Evolutionary conservation across 2,888 invertebrate genomes (phyloP).

Genomic region (Volucella inflata): DNA sequence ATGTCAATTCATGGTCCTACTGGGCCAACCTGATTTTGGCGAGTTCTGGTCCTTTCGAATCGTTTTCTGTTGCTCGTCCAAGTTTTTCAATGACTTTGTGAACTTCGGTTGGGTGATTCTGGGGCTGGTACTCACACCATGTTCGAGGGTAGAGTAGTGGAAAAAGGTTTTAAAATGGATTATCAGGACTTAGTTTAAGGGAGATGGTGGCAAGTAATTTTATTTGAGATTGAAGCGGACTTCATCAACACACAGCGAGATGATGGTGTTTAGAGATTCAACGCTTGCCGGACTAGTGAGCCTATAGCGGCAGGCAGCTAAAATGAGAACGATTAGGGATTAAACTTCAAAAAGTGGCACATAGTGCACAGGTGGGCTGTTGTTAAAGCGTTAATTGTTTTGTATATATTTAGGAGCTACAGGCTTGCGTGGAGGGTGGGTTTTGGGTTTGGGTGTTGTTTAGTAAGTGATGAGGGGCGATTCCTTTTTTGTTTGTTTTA

Average conservation of each 20-base stretch:
- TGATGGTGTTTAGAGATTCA: conserved; percentile 23
- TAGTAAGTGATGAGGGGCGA: neutral
- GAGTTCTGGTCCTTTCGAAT: neutral
- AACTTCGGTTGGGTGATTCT: neutral
- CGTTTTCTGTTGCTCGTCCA: neutral
- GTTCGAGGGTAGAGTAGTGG: conserved; percentile 36
- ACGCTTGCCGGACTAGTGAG: neutral
- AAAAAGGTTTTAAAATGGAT: conserved; percentile 68
- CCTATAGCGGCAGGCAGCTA: conserved; percentile 1
- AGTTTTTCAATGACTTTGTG: conserved; percentile 22
- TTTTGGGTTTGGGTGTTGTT: neutral
- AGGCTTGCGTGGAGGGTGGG: neutral
- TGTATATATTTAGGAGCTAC: conserved; percentile 26
- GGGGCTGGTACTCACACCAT: neutral
- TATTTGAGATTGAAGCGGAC: conserved; percentile 46
- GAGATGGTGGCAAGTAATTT: conserved; percentile 59
- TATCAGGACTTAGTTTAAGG: conserved; percentile 51
- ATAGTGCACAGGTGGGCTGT: conserved; percentile 43
- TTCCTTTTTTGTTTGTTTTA: neutral
- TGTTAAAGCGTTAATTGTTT: conserved; percentile 41
- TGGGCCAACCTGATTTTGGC: neutral
- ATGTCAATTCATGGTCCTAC: neutral
- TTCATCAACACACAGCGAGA: conserved; percentile 54
- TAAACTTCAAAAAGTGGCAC: conserved; percentile 31
- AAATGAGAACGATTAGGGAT: conserved; percentile 44